Percentiles rank a stretch among this genome's conserved stretches.
phyloP scores from a whole-genome alignment of 2,113 vertebrate genomes.

The Prinia subflava region DNA sequence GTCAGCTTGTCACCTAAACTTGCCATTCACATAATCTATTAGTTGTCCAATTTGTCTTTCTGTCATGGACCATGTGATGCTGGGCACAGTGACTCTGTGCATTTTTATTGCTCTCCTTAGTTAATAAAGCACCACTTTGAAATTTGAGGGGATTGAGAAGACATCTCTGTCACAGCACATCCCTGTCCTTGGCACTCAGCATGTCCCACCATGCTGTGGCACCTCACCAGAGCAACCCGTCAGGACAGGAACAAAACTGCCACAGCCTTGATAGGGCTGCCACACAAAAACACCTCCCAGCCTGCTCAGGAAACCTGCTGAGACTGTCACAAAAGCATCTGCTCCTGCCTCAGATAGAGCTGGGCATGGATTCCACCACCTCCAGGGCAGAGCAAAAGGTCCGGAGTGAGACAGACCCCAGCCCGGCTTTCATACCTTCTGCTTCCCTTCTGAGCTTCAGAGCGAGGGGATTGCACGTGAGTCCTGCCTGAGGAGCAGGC shows the following conservation, averaged over 20 bases:
- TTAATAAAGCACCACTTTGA: not conserved
- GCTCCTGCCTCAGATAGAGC: not conserved
- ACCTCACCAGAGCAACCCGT: not conserved
- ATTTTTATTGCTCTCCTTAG: not conserved
- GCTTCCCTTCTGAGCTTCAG: not conserved
- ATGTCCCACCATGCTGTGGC: not conserved
- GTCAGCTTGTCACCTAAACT: constrained; percentile 38
- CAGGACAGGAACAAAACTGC: fast-evolving
- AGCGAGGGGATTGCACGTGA: not conserved
- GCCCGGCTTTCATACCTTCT: not conserved
- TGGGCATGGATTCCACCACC: not conserved
- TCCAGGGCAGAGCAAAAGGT: not conserved
- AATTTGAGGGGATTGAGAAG: not conserved
- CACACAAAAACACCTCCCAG: not conserved
- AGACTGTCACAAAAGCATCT: not conserved
- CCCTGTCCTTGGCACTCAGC: not conserved
- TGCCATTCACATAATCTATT: constrained; percentile 14
- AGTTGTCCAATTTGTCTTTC: constrained; percentile 52
- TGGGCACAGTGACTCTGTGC: constrained; percentile 3
- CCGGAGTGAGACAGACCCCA: not conserved
- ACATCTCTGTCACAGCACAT: not conserved
- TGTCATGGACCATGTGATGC: not conserved
- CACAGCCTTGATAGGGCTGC: not conserved
- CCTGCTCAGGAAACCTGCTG: not conserved
- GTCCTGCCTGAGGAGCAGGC: not conserved